Conservation (phyloP, 2,888 invertebrate genomes). For the Hymenopus coronatus region DNA sequence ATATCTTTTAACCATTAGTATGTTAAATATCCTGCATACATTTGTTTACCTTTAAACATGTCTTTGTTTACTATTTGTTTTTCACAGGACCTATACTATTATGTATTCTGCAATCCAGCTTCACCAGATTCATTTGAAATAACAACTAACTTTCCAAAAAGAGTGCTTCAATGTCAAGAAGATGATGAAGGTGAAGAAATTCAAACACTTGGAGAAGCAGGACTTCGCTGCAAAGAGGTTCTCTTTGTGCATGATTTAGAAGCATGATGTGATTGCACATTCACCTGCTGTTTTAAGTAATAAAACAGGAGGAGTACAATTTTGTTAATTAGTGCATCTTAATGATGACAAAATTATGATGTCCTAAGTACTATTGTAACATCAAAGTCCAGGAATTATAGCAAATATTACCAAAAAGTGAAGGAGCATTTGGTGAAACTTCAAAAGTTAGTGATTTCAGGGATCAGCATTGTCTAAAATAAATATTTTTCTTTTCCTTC, state of each 20-base stretch:
- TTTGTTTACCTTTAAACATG: background rate
- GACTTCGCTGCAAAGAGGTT: conserved; percentile 86
- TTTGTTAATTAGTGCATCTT: background rate
- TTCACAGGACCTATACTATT: conserved; percentile 87
- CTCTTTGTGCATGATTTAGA: conserved; percentile 93
- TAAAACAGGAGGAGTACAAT: background rate
- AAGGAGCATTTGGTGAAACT: background rate
- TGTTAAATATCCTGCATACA: background rate
- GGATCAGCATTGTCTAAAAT: background rate
- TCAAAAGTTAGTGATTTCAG: background rate
- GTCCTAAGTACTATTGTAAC: background rate
- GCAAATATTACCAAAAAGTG: background rate
- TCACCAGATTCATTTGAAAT: conserved; percentile 93
- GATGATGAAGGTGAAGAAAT: conserved; percentile 47
- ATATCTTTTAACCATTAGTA: background rate
- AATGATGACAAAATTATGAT: background rate
- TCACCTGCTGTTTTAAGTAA: background rate
- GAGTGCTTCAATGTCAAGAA: conserved; percentile 70
- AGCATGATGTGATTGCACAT: conserved; percentile 49
- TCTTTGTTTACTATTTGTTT: conserved; percentile 26
- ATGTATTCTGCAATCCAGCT: conserved; percentile 91
- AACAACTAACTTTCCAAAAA: conserved; percentile 91
- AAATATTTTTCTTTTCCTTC: background rate
- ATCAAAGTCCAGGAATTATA: background rate
- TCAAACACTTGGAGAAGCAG: conserved; percentile 68